Base-by-base conservation (phyloP, 2,888 invertebrate species). In the Tachystola acroxantha region DNA sequence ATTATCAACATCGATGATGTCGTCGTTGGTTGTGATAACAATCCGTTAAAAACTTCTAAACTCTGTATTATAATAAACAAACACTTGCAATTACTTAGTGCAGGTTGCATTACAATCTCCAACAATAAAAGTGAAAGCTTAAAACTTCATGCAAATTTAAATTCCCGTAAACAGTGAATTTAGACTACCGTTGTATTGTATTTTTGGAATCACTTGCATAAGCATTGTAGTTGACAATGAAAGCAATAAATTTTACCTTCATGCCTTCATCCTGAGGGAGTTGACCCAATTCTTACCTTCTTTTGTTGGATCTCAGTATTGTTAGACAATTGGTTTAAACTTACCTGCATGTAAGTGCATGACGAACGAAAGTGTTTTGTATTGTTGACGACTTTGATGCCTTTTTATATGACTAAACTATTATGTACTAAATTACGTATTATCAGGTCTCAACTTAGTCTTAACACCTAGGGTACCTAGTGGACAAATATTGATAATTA, bases 111-210 rank as follows among this genome's bases (percentile, higher is more conserved):
- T 65, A 58, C 62, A 58, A 59, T 59, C 37, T 46, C 36, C 39
- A 54, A 79, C 72, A 80, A 78, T 70, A 65, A 70, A 76, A 82
- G 85, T 74, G 82, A 84, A 85, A 84, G 79, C 67, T 57, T 10
- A 10, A 43, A 63, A 60, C 57, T 64, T 61, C 62, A 77, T 74
- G 76, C 77, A 74, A 75, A 81, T 82, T 64, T 50, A 14, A 48
- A 57, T 54, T 51, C 51, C 51, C 61, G 56, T 64, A 76, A 79
- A 78, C 69, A 73, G 66, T 27, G 11, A 26, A 61, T 59, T 57
- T 60, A 30, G 31, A 36, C 40, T 40, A 36, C 40, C 34, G 40
- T 31, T 32, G 34, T 37, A 37, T 34, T 41, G 36, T 37, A 34
- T 14, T 28, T 34, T 31, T 11, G 14, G 30, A 47, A 42, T 51